These are phyloP conservation scores for Drosophila nr. fundita DNA, from an alignment of 2,888 invertebrate species.

Conservation along the genomic window DNA sequence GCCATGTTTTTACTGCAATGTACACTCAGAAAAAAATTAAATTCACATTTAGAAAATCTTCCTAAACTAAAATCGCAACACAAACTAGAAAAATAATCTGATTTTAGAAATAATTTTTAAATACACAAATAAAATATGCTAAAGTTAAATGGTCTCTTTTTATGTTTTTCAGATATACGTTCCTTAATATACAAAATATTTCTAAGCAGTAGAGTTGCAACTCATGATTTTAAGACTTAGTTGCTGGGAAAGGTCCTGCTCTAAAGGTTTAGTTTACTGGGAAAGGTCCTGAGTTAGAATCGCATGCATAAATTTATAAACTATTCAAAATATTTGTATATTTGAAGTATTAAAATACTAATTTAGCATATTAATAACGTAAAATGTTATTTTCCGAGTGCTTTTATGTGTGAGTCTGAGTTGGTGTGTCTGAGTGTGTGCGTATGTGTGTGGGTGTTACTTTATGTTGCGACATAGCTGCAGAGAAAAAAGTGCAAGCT, in stretches of 20 bases:
- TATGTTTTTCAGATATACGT: background rate
- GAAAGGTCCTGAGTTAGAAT: background rate
- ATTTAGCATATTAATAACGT: background rate
- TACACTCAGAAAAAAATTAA: background rate
- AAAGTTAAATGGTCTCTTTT: background rate
- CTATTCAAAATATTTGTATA: background rate
- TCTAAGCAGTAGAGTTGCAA: background rate
- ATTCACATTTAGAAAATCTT: background rate
- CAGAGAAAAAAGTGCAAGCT: constrained; percentile 64
- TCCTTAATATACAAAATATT: background rate
- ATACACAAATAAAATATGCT: background rate
- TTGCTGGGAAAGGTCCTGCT: background rate
- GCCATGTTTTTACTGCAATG: constrained; percentile 59
- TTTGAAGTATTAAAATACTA: background rate
- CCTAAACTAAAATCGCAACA: background rate
- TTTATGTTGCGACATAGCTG: constrained; percentile 58
- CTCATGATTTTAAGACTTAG: background rate
- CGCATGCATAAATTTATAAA: background rate
- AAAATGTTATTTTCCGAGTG: background rate
- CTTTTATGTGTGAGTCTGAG: background rate
- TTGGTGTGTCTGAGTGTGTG: background rate
- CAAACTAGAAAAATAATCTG: background rate
- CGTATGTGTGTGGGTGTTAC: constrained; percentile 39
- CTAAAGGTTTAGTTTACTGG: background rate
- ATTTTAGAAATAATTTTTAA: background rate